phyloP scores from a whole-genome alignment of 2,797 vertebrate genomes.

The Cryptoprocta ferox region DNA sequence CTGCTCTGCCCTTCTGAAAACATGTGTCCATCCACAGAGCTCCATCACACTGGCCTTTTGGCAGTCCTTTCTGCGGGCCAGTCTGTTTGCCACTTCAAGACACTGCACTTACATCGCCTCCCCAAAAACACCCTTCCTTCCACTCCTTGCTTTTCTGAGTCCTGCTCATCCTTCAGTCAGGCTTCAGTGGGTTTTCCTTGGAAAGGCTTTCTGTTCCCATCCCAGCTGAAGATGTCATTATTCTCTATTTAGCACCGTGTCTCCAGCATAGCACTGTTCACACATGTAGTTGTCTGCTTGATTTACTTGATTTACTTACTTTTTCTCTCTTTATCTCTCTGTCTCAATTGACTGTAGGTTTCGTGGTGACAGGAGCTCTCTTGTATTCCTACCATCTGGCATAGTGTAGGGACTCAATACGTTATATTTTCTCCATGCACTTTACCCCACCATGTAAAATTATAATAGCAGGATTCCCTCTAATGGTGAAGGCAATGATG shows the following conservation, averaged over 20 bases:
- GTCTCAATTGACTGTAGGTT: neutral
- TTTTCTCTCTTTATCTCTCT: neutral
- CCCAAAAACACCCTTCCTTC: neutral
- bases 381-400: neutral
- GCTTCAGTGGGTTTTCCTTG: neutral
- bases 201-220: neutral
- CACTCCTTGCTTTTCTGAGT: neutral
- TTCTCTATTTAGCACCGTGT: neutral
- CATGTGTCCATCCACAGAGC: accelerated
- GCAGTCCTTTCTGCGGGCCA: neutral
- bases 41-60: neutral
- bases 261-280: neutral
- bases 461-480: neutral
- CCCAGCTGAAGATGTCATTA: neutral
- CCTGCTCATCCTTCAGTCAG: neutral
- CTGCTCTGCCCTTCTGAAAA: neutral
- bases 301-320: neutral
- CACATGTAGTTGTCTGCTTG: neutral
- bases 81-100: neutral
- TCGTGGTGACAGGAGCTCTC: neutral
- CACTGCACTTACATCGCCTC: neutral
- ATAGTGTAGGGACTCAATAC: neutral
- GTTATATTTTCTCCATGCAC: neutral
- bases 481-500: neutral
- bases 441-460: neutral